These are phyloP conservation scores for Balaenoptera acutorostrata DNA, from an alignment of 2,113 vertebrate genomes.

Conservation along the genomic window DNA sequence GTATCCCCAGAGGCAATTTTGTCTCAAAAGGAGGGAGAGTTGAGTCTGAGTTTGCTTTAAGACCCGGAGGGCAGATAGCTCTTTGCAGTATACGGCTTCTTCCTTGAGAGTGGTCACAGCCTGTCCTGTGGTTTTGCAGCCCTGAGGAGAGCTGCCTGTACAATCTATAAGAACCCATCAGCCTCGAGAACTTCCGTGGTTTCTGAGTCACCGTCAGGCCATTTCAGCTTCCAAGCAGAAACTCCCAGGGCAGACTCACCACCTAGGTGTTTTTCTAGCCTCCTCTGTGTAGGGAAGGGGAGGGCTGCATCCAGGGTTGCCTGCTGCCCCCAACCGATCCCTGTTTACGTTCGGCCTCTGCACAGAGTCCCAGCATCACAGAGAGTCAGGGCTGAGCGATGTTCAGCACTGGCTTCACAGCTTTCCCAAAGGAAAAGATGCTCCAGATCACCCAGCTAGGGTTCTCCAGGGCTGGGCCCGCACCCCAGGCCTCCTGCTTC, in stretches of 20 bases:
- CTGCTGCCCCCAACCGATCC: neutral
- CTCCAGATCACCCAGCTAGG: fast-evolving
- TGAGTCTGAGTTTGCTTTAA: neutral
- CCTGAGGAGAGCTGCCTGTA: neutral
- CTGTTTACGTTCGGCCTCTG: neutral
- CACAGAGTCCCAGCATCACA: neutral
- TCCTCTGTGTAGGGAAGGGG: neutral
- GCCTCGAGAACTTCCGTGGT: conserved; percentile 36
- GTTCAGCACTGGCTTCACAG: neutral
- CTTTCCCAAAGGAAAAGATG: neutral
- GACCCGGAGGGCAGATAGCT: neutral
- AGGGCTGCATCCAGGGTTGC: neutral
- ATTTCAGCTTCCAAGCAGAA: conserved; percentile 27
- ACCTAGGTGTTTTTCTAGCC: neutral
- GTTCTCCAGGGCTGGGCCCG: neutral
- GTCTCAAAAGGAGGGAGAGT: neutral
- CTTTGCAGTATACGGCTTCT: neutral
- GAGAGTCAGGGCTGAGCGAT: neutral
- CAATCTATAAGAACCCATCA: neutral
- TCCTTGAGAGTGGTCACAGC: neutral
- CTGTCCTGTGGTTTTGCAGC: conserved; percentile 15
- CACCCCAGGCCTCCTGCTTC: neutral
- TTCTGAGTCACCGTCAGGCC: conserved; percentile 47
- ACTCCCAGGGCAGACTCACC: neutral
- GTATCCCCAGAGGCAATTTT: neutral